phyloP scores from a whole-genome alignment of 2,113 vertebrate genomes.

The Pituophis catenifer region DNA sequence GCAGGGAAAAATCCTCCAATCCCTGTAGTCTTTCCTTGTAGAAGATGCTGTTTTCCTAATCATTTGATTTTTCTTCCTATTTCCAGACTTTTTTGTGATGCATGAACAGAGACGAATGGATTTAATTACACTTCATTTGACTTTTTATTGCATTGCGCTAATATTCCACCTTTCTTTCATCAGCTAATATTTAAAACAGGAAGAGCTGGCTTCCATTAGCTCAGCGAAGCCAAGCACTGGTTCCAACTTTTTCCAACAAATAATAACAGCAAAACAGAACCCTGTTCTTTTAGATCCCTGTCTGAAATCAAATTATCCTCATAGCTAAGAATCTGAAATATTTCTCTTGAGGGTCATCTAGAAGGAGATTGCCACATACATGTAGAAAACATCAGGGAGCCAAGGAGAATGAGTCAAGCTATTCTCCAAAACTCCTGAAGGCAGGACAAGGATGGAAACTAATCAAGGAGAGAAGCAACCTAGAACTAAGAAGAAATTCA shows the following conservation, averaged over 20 bases:
- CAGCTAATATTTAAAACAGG: background rate
- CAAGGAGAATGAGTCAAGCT: too few species aligned
- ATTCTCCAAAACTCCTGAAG: too few species aligned
- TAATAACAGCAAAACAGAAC: background rate
- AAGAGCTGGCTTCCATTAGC: background rate
- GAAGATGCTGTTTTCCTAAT: background rate
- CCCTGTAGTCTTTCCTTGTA: background rate
- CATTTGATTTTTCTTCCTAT: background rate
- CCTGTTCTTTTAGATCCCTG: background rate
- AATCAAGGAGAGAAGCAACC: too few species aligned
- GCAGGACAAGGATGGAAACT: too few species aligned
- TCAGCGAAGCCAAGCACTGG: background rate
- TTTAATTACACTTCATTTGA: background rate
- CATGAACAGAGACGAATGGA: background rate
- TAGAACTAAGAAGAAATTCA: too few species aligned
- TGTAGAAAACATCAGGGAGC: background rate
- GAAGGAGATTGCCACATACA: background rate
- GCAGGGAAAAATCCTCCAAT: background rate
- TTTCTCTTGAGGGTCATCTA: background rate
- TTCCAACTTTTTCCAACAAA: background rate
- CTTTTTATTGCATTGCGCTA: background rate
- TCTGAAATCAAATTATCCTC: background rate
- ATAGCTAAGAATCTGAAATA: background rate
- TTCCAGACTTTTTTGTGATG: background rate
- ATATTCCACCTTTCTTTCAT: background rate